A percentile compares a stretch with the other conserved stretches of the same genome.
Conservation (phyloP, 1,140 invertebrate species). For the Drosophila sp. region DNA sequence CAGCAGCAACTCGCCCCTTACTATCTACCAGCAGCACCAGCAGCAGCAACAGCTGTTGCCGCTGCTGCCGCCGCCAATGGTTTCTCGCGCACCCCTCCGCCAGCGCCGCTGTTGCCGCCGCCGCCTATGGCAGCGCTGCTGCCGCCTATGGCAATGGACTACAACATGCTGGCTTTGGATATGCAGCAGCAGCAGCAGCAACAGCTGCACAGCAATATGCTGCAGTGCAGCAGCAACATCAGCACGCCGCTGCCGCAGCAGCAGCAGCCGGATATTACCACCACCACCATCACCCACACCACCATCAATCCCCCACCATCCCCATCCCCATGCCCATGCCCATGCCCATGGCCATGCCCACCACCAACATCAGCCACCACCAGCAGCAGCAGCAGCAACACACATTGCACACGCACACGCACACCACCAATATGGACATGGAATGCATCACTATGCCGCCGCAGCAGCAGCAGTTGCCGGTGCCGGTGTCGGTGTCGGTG, state of each 20-base stretch:
- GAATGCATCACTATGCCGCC: conserved; percentile 69
- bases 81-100: conserved; percentile 73
- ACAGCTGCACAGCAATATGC: conserved; percentile 77
- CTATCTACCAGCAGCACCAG: conserved; percentile 56
- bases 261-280: conserved; percentile 74
- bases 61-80: conserved; percentile 51
- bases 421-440: conserved; percentile 73
- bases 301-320: not conserved
- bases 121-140: conserved; percentile 78
- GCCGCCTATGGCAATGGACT: conserved; percentile 79
- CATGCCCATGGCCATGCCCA: too few relatives aligned
- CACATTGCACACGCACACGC: conserved; percentile 12
- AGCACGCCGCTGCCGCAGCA: conserved; percentile 58
- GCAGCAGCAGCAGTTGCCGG: conserved; percentile 20
- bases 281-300: conserved; percentile 39
- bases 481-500: conserved; percentile 28
- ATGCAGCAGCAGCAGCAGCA: conserved; percentile 79
- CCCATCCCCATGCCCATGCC: too few relatives aligned
- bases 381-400: conserved; percentile 16
- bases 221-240: conserved; percentile 77
- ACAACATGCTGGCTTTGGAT: conserved; percentile 84
- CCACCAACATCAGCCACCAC: not conserved
- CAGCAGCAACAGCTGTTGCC: conserved; percentile 27
- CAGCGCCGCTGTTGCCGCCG: conserved; percentile 72
- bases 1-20: conserved; percentile 71